Conservation (phyloP, 2,797 vertebrate genomes). For the Parotocinclus haroldoi region DNA sequence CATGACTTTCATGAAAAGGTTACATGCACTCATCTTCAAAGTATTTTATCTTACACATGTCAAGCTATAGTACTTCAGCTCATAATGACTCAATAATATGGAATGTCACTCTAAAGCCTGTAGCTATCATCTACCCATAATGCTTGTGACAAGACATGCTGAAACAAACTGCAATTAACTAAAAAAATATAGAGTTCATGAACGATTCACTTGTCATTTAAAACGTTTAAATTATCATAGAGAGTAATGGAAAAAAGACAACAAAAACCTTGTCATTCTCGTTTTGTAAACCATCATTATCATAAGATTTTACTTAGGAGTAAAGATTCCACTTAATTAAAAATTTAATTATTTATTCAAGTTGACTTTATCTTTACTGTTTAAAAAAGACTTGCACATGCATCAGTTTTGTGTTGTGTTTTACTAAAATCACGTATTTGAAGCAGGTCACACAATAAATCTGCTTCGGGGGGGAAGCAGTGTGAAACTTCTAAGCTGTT, state of each 20-base stretch:
- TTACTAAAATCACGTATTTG: too few relatives aligned
- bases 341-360: constrained; percentile 7
- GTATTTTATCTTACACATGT: constrained; percentile 20
- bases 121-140: constrained; percentile 15
- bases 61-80: neutral
- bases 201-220: constrained; percentile 1
- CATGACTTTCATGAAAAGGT: constrained; percentile 6
- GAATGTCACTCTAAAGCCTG: constrained; percentile 20
- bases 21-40: neutral
- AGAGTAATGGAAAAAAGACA: neutral
- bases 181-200: neutral
- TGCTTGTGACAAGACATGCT: constrained; percentile 19
- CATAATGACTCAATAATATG: constrained; percentile 13
- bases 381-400: constrained; percentile 22
- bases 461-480: too few relatives aligned
- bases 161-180: constrained; percentile 11
- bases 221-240: neutral
- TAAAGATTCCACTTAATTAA: neutral
- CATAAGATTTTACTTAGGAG: neutral
- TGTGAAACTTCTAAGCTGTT: too few relatives aligned
- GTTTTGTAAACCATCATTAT: too few relatives aligned
- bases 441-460: too few relatives aligned
- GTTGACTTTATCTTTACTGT: neutral
- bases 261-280: neutral
- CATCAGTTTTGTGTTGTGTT: constrained; percentile 8